These are phyloP conservation scores for Amblyjoppa proteus DNA, from an alignment of 2,888 invertebrate genomes.

Conservation along the genomic window DNA sequence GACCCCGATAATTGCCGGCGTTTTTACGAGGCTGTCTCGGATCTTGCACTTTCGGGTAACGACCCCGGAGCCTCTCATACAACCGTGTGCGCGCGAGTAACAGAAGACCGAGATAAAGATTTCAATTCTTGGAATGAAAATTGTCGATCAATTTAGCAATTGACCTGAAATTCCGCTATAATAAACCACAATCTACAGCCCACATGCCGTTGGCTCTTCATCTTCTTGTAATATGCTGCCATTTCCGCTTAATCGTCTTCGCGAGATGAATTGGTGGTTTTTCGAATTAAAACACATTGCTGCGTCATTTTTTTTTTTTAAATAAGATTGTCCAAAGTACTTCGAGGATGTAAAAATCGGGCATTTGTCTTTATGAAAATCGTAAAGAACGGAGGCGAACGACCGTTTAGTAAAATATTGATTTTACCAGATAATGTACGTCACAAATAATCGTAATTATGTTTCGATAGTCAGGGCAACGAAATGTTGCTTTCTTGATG, in stretches of 20 bases:
- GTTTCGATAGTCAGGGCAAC: background rate
- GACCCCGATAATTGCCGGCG: constrained; percentile 81
- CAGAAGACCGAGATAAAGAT: constrained; percentile 77
- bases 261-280: constrained; percentile 7
- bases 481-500: background rate
- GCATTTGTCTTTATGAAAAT: background rate
- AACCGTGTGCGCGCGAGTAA: constrained; percentile 42
- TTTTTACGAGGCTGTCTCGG: constrained; percentile 78
- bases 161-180: constrained; percentile 82
- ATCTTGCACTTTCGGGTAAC: constrained; percentile 76
- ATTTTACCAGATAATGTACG: background rate
- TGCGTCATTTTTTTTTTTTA: background rate
- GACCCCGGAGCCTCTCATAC: constrained; percentile 72
- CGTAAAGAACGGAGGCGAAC: background rate
- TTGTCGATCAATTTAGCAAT: constrained; percentile 83
- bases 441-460: background rate
- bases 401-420: background rate
- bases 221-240: constrained; percentile 49
- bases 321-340: background rate
- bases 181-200: constrained; percentile 80
- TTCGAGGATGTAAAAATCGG: background rate
- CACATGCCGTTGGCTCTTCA: constrained; percentile 69
- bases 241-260: background rate
- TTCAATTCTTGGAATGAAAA: constrained; percentile 83
- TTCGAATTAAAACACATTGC: background rate